phyloP scores from a whole-genome alignment of 2,888 invertebrate species.

The Tetranychus piercei region DNA sequence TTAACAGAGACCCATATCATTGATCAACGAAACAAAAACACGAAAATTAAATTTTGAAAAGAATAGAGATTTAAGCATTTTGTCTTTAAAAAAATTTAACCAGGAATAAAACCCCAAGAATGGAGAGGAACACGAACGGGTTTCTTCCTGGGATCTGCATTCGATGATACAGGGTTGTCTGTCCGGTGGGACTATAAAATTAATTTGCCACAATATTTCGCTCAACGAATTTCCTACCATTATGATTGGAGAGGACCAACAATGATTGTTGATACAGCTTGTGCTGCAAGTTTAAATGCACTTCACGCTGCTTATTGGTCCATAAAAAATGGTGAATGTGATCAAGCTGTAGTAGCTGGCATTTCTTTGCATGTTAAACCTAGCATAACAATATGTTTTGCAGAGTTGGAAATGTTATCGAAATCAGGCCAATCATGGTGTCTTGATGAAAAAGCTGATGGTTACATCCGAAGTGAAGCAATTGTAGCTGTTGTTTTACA shows the following conservation, averaged over 20 bases:
- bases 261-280: conserved; percentile 21
- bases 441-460: conserved; percentile 41
- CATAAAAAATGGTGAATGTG: conserved; percentile 44
- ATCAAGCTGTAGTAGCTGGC: conserved; percentile 39
- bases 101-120: conserved; percentile 35
- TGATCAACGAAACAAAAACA: not conserved
- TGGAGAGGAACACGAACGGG: conserved; percentile 36
- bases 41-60: not conserved
- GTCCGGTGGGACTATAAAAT: conserved; percentile 1
- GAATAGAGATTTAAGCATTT: not conserved
- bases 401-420: conserved; percentile 37
- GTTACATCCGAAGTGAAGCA: conserved; percentile 66
- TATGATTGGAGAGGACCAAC: conserved; percentile 61
- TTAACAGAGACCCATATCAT: not conserved
- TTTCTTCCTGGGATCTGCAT: conserved; percentile 38
- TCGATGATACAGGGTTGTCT: conserved; percentile 32
- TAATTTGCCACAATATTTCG: conserved; percentile 7
- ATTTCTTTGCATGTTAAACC: conserved; percentile 37
- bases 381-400: conserved; percentile 36
- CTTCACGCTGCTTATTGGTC: conserved; percentile 35
- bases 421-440: conserved; percentile 36
- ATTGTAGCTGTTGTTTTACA: conserved; percentile 52
- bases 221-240: conserved; percentile 1
- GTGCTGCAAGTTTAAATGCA: conserved; percentile 20
- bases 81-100: not conserved